Percentiles rank a stretch among this genome's conserved stretches.
Evolutionary conservation across 30 jellyfish, hydroid and myxozoan species (phyloP).

Genomic region (Phacellophora camtschatica): DNA sequence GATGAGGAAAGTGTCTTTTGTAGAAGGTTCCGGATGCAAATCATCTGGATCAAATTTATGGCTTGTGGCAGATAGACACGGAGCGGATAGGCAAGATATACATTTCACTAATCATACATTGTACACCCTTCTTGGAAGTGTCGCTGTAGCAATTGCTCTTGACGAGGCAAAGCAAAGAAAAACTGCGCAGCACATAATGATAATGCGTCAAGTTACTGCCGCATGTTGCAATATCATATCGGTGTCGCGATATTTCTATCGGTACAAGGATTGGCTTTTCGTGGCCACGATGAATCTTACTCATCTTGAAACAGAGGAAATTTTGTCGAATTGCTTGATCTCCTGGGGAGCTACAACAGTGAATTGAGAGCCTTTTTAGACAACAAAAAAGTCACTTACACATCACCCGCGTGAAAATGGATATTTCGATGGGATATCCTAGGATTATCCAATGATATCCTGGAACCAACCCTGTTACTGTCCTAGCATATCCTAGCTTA

Average conservation of each 20-base stretch:
- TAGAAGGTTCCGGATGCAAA: background rate
- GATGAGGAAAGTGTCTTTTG: constrained; percentile 8
- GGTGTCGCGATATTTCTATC: background rate
- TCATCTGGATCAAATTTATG: constrained; percentile 6
- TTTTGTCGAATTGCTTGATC: background rate
- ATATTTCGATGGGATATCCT: too few relatives aligned
- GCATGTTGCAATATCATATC: too few relatives aligned
- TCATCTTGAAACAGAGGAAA: constrained; percentile 27
- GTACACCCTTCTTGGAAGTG: constrained; percentile 14
- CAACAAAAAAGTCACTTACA: background rate
- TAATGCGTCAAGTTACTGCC: background rate
- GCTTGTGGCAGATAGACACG: constrained; percentile 4
- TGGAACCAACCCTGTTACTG: too few relatives aligned
- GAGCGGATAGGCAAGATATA: background rate
- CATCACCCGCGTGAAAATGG: too few relatives aligned
- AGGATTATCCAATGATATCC: too few relatives aligned
- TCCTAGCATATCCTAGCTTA: too few relatives aligned
- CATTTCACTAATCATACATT: background rate
- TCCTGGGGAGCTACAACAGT: background rate
- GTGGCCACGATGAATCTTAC: constrained; percentile 26
- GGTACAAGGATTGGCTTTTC: too few relatives aligned
- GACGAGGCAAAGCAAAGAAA: too few relatives aligned
- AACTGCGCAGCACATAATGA: background rate
- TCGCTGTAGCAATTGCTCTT: constrained; percentile 37
- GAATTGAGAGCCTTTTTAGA: background rate